Evolutionary conservation across 2,888 invertebrate genomes (phyloP).

Genomic region (Punctoribates punctum): DNA sequence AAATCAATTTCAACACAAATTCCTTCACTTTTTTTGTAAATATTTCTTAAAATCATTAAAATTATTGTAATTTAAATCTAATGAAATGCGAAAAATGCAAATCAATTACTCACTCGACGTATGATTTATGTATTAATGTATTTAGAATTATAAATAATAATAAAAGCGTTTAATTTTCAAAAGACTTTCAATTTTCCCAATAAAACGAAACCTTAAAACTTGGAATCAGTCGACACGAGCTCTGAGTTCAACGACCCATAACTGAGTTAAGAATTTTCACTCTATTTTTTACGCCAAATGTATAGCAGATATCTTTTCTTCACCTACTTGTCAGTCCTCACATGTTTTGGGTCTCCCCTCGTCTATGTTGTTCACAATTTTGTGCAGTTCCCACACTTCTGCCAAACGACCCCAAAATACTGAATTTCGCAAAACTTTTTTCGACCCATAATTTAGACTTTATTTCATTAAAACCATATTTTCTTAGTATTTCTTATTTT

Average conservation of each 20-base stretch:
- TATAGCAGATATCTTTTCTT: conserved; percentile 31
- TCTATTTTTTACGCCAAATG: conserved; percentile 33
- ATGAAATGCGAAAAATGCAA: conserved; percentile 16
- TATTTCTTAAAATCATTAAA: conserved; percentile 29
- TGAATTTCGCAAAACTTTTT: not conserved
- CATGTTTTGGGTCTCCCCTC: conserved; percentile 23
- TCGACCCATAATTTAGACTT: not conserved
- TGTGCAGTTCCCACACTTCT: not conserved
- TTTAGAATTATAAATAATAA: conserved; percentile 30
- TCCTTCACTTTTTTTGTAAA: conserved; percentile 29
- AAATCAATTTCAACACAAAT: conserved; percentile 15
- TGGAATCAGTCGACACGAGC: conserved; percentile 19
- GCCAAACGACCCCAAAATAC: conserved; percentile 25
- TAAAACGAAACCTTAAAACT: not conserved
- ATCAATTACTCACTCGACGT: not conserved
- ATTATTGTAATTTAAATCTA: conserved; percentile 24
- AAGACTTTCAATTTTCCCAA: conserved; percentile 29
- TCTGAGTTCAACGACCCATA: conserved; percentile 41
- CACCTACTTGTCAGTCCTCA: conserved; percentile 19
- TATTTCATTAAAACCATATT: too few species aligned
- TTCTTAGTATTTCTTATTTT: too few species aligned
- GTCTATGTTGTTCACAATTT: not conserved
- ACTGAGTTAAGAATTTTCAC: conserved; percentile 38
- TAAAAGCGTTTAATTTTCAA: not conserved
- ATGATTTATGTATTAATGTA: conserved; percentile 23